Evolutionary conservation across 1,140 invertebrate species (phyloP).

Genomic region (Bombus ignitus): DNA sequence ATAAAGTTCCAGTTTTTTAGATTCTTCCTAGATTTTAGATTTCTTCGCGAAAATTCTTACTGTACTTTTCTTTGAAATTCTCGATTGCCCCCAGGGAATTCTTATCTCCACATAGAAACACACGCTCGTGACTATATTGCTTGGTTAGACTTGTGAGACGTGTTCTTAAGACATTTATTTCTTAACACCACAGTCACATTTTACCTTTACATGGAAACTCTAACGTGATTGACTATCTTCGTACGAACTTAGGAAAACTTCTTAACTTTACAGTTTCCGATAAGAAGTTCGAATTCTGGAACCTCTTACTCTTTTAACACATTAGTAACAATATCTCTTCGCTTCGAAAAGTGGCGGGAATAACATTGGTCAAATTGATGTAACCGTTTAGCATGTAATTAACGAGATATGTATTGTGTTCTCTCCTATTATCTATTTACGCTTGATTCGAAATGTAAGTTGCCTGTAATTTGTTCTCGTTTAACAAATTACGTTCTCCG

Average conservation of each 20-base stretch:
- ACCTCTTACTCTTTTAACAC: not conserved
- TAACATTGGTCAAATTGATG: not conserved
- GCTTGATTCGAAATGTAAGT: not conserved
- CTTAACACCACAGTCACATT: not conserved
- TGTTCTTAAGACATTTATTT: not conserved
- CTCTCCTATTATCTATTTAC: not conserved
- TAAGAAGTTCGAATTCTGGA: not conserved
- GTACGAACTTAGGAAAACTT: not conserved
- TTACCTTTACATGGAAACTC: not conserved
- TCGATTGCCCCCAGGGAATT: not conserved
- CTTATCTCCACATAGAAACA: not conserved
- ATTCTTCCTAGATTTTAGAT: not conserved
- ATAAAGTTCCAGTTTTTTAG: not conserved
- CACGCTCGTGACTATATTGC: not conserved
- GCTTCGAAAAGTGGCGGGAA: too few relatives aligned
- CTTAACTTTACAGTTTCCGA: not conserved
- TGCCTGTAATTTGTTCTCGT: not conserved
- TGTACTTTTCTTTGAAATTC: not conserved
- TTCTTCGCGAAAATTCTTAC: not conserved
- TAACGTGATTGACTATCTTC: not conserved
- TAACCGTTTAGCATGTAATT: not conserved
- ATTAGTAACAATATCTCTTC: too few relatives aligned
- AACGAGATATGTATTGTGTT: not conserved
- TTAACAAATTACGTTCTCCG: not conserved
- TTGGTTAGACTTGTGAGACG: not conserved